Conservation (phyloP, 2,888 invertebrate genomes). For the Colostygia pectinataria region DNA sequence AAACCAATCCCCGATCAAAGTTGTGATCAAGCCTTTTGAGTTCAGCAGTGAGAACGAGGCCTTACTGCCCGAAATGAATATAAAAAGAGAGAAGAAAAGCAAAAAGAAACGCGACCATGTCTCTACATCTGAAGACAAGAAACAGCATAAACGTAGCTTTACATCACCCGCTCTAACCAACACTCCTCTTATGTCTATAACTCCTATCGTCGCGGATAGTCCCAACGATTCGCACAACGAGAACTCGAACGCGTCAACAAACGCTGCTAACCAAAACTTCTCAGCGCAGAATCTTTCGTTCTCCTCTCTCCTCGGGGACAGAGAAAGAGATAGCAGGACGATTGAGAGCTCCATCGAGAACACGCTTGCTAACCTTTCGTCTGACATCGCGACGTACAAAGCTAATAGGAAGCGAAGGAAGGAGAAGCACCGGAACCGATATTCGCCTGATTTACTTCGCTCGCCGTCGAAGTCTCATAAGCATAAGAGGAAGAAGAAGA, state of each 20-base stretch:
- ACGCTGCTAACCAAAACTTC: conserved; percentile 56
- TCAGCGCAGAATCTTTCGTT: conserved; percentile 72
- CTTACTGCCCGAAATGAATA: conserved; percentile 49
- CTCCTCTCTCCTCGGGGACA: conserved; percentile 73
- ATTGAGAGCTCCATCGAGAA: conserved; percentile 76
- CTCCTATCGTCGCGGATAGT: conserved; percentile 77
- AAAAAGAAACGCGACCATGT: conserved; percentile 66
- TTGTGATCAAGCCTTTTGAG: conserved; percentile 77
- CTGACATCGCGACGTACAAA: conserved; percentile 80
- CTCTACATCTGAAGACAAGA: conserved; percentile 59
- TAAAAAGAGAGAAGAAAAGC: conserved; percentile 70
- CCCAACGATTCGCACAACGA: conserved; percentile 79
- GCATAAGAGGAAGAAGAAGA: conserved; percentile 91
- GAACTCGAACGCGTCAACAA: conserved; percentile 72
- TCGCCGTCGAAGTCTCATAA: conserved; percentile 89
- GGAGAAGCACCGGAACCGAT: conserved; percentile 90
- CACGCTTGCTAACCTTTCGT: conserved; percentile 73
- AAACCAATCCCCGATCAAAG: conserved; percentile 75
- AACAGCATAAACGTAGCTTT: conserved; percentile 72
- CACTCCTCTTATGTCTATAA: conserved; percentile 79
- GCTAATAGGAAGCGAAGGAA: conserved; percentile 87
- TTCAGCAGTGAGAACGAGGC: conserved; percentile 69
- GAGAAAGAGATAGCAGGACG: conserved; percentile 71
- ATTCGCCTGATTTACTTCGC: conserved; percentile 86
- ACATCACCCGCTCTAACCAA: conserved; percentile 77